Conservation (phyloP, 2,113 vertebrate genomes). For the Ciconia boyciana region DNA sequence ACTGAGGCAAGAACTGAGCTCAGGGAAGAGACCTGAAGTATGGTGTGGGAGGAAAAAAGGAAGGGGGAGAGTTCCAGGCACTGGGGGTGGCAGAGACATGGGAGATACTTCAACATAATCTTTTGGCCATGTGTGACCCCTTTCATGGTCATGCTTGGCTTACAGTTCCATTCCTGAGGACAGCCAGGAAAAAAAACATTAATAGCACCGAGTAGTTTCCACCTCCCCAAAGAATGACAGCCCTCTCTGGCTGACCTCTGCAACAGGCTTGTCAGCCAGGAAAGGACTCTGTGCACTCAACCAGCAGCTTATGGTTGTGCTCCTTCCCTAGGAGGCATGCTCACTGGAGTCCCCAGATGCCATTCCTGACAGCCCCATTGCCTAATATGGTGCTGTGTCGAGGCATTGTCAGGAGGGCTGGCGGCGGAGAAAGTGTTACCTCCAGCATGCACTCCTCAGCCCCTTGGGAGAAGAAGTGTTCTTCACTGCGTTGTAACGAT, state of each 20-base stretch:
- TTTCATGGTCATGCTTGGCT: constrained; percentile 52
- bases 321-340: constrained; percentile 11
- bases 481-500: not conserved
- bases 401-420: not conserved
- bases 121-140: constrained; percentile 14
- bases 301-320: not conserved
- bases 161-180: constrained; percentile 40
- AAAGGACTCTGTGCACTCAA: not conserved
- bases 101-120: constrained; percentile 10
- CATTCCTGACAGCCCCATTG: not conserved
- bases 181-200: constrained; percentile 60
- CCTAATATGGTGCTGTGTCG: constrained; percentile 45
- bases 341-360: constrained; percentile 37
- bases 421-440: not conserved
- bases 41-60: not conserved
- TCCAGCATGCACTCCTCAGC: not conserved
- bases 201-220: constrained; percentile 21
- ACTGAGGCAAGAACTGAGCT: not conserved
- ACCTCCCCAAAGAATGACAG: constrained; percentile 55
- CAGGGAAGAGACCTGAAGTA: not conserved
- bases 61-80: not conserved
- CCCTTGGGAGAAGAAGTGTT: not conserved
- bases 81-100: not conserved
- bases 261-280: constrained; percentile 24
- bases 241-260: constrained; percentile 55